Evolutionary conservation across 1,140 invertebrate species (phyloP).

Genomic region (Habropoda laboriosa): DNA sequence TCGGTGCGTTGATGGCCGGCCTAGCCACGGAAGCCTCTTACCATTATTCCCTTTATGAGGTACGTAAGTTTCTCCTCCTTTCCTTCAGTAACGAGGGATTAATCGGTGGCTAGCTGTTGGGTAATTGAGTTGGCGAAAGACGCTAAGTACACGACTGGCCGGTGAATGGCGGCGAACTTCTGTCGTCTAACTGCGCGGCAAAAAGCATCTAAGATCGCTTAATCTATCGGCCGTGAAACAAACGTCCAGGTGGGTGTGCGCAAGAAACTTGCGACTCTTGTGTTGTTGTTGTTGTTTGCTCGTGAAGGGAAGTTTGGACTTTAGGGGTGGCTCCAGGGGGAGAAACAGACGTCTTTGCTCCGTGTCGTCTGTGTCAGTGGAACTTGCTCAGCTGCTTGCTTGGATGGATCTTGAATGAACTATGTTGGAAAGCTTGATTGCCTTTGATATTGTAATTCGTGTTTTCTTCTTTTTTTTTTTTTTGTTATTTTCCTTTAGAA

Average conservation of each 20-base stretch:
- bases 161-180: slow-evolving; percentile 6
- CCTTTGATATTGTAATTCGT: not conserved
- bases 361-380: not conserved
- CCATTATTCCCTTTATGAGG: slow-evolving; percentile 83
- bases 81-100: slow-evolving; percentile 12
- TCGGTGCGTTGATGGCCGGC: slow-evolving; percentile 89
- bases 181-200: not conserved
- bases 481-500: not conserved
- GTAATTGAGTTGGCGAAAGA: slow-evolving; percentile 36
- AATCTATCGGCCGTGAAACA: slow-evolving; percentile 12
- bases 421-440: not conserved
- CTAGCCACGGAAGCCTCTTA: slow-evolving; percentile 85
- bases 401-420: not conserved
- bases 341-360: not conserved
- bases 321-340: not conserved
- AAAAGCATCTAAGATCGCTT: slow-evolving; percentile 26
- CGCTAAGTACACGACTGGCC: not conserved
- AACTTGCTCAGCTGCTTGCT: not conserved
- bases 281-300: not conserved
- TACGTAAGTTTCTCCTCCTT: slow-evolving; percentile 67
- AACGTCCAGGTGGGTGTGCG: not conserved
- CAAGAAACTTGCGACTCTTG: slow-evolving; percentile 20
- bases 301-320: not conserved
- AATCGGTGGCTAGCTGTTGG: slow-evolving; percentile 10
- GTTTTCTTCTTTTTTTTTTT: not conserved